Conservation (phyloP, 2,113 vertebrate genomes). For the Leiothrix lutea region DNA sequence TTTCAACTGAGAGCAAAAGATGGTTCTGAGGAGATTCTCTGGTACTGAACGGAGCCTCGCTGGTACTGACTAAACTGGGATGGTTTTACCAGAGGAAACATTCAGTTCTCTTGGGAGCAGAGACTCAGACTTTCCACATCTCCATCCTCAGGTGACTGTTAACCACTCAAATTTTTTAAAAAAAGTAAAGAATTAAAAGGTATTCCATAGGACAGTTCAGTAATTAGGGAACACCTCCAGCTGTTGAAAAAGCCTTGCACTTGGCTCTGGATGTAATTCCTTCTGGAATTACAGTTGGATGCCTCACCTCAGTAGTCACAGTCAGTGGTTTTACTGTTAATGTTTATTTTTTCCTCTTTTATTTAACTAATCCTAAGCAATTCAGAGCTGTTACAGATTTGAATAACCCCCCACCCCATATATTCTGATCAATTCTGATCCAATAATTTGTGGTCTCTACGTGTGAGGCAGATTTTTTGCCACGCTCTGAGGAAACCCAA, state of each 20-base stretch:
- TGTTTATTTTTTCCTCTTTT: not conserved
- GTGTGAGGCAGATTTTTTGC: not conserved
- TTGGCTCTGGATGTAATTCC: not conserved
- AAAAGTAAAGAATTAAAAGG: fast-evolving
- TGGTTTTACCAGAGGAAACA: not conserved
- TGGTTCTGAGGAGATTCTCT: not conserved
- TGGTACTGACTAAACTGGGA: not conserved
- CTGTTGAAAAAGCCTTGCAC: not conserved
- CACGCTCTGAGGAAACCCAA: not conserved
- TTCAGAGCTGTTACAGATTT: not conserved
- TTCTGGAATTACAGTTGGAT: not conserved
- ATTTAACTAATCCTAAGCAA: not conserved
- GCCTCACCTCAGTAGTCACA: not conserved
- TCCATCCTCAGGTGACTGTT: not conserved
- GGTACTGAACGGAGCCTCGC: not conserved
- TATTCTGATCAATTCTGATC: not conserved
- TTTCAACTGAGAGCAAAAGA: not conserved
- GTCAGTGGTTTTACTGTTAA: not conserved
- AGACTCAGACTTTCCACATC: not conserved
- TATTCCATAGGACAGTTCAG: not conserved
- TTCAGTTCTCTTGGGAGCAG: not conserved
- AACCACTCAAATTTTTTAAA: not conserved
- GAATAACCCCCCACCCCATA: not conserved
- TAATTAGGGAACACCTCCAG: not conserved
- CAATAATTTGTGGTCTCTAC: not conserved